Percentiles rank a stretch among this genome's conserved stretches.
These are phyloP conservation scores for Zoanthus sociatus DNA, from an alignment of 92 coral and sea anemone genomes.

Conservation along the genomic window DNA sequence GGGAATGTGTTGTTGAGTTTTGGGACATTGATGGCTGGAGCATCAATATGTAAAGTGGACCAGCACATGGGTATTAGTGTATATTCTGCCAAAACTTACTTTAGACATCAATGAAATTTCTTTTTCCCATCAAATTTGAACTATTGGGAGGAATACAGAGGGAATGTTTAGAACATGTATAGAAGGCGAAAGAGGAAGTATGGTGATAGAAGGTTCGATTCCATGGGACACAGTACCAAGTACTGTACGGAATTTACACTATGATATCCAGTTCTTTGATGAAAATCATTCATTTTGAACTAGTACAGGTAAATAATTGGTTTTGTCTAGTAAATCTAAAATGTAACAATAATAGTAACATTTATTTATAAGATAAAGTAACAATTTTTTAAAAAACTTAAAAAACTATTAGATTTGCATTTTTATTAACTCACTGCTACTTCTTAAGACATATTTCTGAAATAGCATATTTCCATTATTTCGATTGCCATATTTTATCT, in stretches of 20 bases:
- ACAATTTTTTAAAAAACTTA: too few species aligned
- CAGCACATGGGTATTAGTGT: not conserved
- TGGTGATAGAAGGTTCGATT: not conserved
- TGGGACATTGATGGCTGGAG: not conserved
- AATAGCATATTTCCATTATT: too few species aligned
- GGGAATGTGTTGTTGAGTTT: not conserved
- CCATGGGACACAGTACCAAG: not conserved
- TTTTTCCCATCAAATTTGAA: not conserved
- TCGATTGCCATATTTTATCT: too few species aligned
- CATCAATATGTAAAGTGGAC: not conserved
- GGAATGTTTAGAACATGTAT: not conserved
- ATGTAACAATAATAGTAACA: too few species aligned
- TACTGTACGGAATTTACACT: not conserved
- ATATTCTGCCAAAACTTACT: not conserved
- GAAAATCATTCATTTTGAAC: not conserved
- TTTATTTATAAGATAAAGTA: too few species aligned
- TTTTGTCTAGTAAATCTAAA: too few species aligned
- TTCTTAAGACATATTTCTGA: too few species aligned
- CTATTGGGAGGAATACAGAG: not conserved
- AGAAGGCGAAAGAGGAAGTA: not conserved
- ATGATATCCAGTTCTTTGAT: not conserved
- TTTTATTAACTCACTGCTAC: too few species aligned
- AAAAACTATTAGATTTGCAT: too few species aligned
- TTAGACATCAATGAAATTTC: not conserved
- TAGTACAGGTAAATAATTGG: not conserved